Evolutionary conservation across 2,797 vertebrate genomes (phyloP).

Genomic region (Clarias laeviceps): DNA sequence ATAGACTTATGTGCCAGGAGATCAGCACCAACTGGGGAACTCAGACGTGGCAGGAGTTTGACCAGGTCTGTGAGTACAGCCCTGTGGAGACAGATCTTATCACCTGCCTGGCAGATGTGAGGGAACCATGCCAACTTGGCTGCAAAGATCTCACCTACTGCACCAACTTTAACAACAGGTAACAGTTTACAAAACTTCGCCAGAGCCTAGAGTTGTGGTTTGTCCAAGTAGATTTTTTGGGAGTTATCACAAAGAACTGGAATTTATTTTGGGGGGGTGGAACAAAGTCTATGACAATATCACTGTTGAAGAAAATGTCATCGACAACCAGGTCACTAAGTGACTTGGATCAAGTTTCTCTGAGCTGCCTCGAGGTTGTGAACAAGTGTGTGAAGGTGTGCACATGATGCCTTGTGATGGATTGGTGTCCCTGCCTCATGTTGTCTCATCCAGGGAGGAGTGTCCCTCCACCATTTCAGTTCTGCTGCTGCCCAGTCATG

Average conservation of each 20-base stretch:
- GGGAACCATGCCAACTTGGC: conserved; percentile 97
- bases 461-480: too few species aligned
- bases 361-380: not conserved
- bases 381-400: not conserved
- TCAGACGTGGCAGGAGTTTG: conserved; percentile 97
- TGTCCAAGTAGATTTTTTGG: not conserved
- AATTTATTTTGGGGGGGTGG: too few species aligned
- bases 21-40: conserved; percentile 97
- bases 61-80: conserved; percentile 94
- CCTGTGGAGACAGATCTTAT: conserved; percentile 90
- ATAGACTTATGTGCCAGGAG: conserved; percentile 92
- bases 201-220: not conserved
- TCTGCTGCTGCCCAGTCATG: not conserved
- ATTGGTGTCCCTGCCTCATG: not conserved
- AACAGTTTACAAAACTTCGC: not conserved
- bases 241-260: not conserved
- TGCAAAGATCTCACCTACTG: conserved; percentile 96
- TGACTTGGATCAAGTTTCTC: not conserved
- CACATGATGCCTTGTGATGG: not conserved
- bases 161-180: conserved; percentile 99
- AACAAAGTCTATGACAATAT: too few species aligned
- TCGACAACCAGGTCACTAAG: not conserved
- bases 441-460: too few species aligned
- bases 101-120: conserved; percentile 93
- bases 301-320: too few species aligned